Base-by-base conservation (phyloP, 2,888 invertebrate genomes). In the Endotricha flammealis region DNA sequence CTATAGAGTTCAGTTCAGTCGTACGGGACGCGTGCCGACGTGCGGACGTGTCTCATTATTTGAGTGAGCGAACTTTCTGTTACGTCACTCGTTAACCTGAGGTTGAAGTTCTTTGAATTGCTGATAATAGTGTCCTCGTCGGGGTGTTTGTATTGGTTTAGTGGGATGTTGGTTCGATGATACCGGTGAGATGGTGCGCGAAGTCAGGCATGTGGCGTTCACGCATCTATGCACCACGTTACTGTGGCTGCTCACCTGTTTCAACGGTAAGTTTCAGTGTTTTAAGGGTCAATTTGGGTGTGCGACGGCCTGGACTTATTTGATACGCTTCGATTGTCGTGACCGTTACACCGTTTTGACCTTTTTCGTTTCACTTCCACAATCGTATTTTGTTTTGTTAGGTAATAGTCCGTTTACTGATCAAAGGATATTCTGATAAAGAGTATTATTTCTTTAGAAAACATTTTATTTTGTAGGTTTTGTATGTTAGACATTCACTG, bases 181-280 rank as follows among this genome's bases (percentile, higher is more conserved):
- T 72, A 66, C 61, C 63, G 66, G 72, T 77, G 76, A 63, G 64
- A 82, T 81, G 82, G 75, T 78, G 76, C 76, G 71, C 51, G 69
- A 63, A 59, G 64, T 63, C 50, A 70, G 64, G 61, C 67, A 73
- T 65, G 65, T 65, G 52, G 60, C 64, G 53, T 63, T 72, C 56
- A 63, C 67, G 68, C 75, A 73, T 49, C 53, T 78, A 48, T 79
- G 76, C 63, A 64, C 71, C 36, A 58, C 69, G 38, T 49, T 81
- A 33, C 48, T 85, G 57, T 82, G 79, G 79, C 53, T 83, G 59
- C 50, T 79, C 70, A 71, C 73, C 63, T 81, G 77, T 71, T 74
- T 81, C 44, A 70, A 76, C 57, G 81, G 85, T 85, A 75, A 78
- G 85, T 82, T 66, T 29, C 61, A 52, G 46, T 45, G 44, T 56